Evolutionary conservation across 2,113 vertebrate species (phyloP).

Genomic region (Barnardius zonarius): DNA sequence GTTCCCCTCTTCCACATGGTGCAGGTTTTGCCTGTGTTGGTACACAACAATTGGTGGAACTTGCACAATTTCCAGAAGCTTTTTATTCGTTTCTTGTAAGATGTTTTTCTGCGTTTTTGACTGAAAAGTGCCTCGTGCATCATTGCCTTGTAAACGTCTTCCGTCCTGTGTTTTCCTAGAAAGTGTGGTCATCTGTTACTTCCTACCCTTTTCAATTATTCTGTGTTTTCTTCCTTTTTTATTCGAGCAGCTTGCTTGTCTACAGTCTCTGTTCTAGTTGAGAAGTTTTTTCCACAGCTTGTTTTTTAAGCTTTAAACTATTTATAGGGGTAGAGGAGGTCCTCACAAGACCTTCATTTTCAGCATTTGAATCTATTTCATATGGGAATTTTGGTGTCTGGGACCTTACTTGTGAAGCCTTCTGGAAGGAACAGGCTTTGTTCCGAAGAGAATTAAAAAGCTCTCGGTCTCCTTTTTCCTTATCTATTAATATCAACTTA

Average conservation of each 20-base stretch:
- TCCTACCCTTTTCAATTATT: background rate
- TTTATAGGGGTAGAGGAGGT: background rate
- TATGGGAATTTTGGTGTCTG: background rate
- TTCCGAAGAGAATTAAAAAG: background rate
- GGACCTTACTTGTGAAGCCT: background rate
- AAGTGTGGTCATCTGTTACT: background rate
- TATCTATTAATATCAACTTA: background rate
- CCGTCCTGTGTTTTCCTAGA: background rate
- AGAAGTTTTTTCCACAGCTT: background rate
- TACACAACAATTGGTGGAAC: background rate
- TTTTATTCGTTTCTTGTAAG: background rate
- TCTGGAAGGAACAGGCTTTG: background rate
- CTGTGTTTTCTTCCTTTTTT: rapidly evolving
- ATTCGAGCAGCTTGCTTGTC: background rate
- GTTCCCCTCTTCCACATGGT: rapidly evolving
- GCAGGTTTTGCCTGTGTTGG: background rate
- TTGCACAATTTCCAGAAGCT: background rate
- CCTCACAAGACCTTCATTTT: background rate
- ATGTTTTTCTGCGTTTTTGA: background rate
- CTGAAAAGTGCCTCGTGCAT: background rate
- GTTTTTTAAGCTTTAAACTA: background rate
- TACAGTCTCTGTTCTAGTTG: background rate
- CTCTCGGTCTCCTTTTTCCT: background rate
- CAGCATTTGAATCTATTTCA: background rate
- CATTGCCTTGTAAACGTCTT: background rate